phyloP scores from a whole-genome alignment of 1,140 invertebrate species.

The Scylla paramamosain region DNA sequence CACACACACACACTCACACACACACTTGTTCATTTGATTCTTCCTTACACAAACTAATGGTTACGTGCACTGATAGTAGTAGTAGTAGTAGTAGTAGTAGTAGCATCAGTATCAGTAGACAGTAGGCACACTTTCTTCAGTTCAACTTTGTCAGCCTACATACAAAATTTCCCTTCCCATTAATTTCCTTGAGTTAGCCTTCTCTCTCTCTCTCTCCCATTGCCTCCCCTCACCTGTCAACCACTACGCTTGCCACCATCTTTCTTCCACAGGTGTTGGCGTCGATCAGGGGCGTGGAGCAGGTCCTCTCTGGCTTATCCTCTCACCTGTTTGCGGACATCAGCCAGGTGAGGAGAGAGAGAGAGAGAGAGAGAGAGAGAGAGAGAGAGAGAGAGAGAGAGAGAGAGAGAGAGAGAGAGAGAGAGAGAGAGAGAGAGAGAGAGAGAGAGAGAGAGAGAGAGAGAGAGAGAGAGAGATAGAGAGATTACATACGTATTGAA shows the following conservation, averaged over 20 bases:
- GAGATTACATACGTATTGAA: neutral
- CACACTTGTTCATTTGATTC: too few species aligned
- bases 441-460: neutral
- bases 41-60: too few species aligned
- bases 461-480: neutral
- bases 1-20: too few species aligned
- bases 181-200: too few species aligned
- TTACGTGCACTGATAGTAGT: too few species aligned
- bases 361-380: neutral
- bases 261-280: neutral
- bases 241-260: neutral
- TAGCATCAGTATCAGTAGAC: too few species aligned
- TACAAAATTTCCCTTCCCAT: too few species aligned
- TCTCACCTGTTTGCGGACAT: neutral
- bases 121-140: too few species aligned
- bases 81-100: too few species aligned
- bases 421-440: neutral
- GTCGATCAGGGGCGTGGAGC: neutral
- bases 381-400: neutral
- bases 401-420: neutral
- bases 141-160: too few species aligned
- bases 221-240: neutral
- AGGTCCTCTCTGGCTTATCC: neutral
- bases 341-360: neutral
- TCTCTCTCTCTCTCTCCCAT: too few species aligned